Percentiles rank a stretch among this genome's conserved stretches.
phyloP scores from a whole-genome alignment of 1,140 invertebrate species.

The Leucophenga varia region DNA sequence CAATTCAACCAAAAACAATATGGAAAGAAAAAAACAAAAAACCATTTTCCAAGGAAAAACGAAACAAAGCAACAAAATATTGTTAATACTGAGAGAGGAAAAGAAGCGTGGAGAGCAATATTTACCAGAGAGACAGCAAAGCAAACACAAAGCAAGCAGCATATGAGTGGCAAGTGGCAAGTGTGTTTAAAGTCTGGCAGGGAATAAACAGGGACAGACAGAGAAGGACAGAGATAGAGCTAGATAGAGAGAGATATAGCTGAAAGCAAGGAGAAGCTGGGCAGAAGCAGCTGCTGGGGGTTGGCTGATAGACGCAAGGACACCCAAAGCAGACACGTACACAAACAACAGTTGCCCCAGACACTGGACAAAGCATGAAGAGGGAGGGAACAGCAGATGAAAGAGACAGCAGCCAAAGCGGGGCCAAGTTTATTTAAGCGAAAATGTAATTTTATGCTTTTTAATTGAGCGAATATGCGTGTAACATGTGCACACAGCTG shows the following conservation, averaged over 20 bases:
- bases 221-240: background rate
- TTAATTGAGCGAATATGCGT: too few species aligned
- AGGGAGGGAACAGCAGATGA: background rate
- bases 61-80: slow-evolving; percentile 8
- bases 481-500: too few species aligned
- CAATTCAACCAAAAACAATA: background rate
- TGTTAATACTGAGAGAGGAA: slow-evolving; percentile 3
- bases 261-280: background rate
- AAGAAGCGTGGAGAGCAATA: background rate
- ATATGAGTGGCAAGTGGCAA: background rate
- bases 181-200: slow-evolving; percentile 15
- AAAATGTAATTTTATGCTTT: too few species aligned
- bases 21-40: background rate
- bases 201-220: background rate
- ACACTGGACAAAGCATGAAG: too few species aligned
- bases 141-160: slow-evolving; percentile 4
- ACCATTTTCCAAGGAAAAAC: background rate
- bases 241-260: slow-evolving; percentile 2
- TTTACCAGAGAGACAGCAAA: too few species aligned
- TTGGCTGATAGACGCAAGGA: too few species aligned
- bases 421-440: too few species aligned
- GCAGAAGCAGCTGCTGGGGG: background rate
- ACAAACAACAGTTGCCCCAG: slow-evolving; percentile 6
- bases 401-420: background rate
- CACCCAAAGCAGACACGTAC: slow-evolving; percentile 16